These are phyloP conservation scores for Troilus luridus DNA, from an alignment of 2,888 invertebrate genomes.

Conservation along the genomic window DNA sequence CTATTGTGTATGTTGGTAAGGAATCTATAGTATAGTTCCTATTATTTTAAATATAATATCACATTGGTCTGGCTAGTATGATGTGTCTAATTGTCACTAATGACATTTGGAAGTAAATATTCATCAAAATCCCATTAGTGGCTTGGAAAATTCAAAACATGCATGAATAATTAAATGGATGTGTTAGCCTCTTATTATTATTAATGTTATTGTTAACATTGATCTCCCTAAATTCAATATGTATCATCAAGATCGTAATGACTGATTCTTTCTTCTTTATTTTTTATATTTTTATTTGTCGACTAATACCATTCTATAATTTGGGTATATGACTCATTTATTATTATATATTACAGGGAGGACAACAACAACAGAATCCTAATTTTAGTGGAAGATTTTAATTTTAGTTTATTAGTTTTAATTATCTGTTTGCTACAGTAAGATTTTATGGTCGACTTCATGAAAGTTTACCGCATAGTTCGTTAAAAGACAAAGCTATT, in stretches of 20 bases:
- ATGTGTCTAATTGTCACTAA: not conserved
- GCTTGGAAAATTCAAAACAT: not conserved
- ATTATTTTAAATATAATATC: not conserved
- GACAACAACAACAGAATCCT: constrained; percentile 66
- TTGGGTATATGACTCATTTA: not conserved
- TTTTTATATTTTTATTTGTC: not conserved
- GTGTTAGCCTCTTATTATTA: not conserved
- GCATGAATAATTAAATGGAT: no score
- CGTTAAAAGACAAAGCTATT: not conserved
- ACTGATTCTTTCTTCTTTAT: not conserved
- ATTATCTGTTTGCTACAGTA: not conserved
- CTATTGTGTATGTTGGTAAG: no score
- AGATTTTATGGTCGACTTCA: constrained; percentile 21
- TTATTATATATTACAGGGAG: constrained; percentile 46
- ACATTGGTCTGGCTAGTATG: not conserved
- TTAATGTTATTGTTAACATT: not conserved
- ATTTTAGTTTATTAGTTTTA: not conserved
- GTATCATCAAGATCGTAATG: not conserved
- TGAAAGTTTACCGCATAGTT: not conserved
- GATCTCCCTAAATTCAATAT: not conserved
- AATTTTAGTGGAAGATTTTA: constrained; percentile 67
- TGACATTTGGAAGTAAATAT: not conserved
- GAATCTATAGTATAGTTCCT: not conserved
- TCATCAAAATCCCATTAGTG: not conserved
- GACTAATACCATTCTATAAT: not conserved